Evolutionary conservation across 2,113 vertebrate genomes (phyloP), one percentile per base, ranked within the genome.

Genomic region (Rallus limicola): DNA sequence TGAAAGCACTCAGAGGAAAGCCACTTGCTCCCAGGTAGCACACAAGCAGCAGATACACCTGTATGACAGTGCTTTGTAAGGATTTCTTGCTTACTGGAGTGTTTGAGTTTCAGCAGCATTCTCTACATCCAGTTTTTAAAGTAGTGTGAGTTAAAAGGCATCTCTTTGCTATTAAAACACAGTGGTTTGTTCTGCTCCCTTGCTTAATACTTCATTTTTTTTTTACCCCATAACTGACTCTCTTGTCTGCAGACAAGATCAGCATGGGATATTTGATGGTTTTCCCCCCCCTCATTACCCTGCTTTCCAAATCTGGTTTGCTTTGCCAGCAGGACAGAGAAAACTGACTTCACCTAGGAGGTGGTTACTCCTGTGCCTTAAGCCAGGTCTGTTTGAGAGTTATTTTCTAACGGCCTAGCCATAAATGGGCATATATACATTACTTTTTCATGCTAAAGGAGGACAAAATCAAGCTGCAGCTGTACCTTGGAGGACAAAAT

Each of bases 41-140:
- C 42, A 16, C 11, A 5, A 36, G 7, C n/a, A 8, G 2, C 46
- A 24, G 44, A 2, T 14, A 6, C 21, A 5, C 3, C 0, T 11
- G 5, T 4, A 1, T 2, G 4, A 3, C 14, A 14, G 17, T 6
- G 2, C 16, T 7, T 5, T 5, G 16, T 5, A 40, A 31, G 38
- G 16, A 29, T 9, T 4, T 25, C 4, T 28, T 1, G 1, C 50
- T 8, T 12, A 0, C n/a, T 2, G 2, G 50, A 38, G 13, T 5
- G 15, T 25, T 28, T 34, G 50, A 19, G 14, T 16, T n/a, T n/a
- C 5, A 2, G 42, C 15, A 21, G n/a, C 13, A 1, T 5, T 21
- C 44, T 33, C 17, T 1, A 2, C 13, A 29, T 24, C 2, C 21
- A 5, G 13, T 8, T 76, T 62, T 34, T 20, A 40, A 12, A 24